A percentile compares a stretch with the other conserved stretches of the same genome.
Evolutionary conservation across 1,140 invertebrate species (phyloP).

Genomic region (Goniozus legneri): DNA sequence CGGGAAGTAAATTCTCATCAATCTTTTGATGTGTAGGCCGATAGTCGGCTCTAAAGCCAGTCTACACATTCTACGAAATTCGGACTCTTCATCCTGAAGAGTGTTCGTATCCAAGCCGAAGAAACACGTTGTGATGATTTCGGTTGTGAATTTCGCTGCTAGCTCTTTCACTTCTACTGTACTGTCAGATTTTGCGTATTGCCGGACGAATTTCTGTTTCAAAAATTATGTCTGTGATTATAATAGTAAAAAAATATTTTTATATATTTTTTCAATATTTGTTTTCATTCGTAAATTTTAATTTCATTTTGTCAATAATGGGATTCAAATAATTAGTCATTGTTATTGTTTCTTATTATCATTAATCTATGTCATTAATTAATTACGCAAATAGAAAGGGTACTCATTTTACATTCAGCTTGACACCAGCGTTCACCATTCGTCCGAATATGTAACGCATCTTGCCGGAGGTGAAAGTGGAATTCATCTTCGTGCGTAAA

Average conservation of each 20-base stretch:
- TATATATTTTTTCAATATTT: slow-evolving; percentile 3
- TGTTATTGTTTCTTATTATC: no score
- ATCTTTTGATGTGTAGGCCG: no score
- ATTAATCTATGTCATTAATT: no score
- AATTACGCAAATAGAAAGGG: no score
- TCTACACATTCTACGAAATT: no score
- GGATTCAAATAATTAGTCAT: no score
- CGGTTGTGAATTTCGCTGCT: slow-evolving; percentile 55
- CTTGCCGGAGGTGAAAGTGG: slow-evolving; percentile 56
- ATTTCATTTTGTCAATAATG: no score
- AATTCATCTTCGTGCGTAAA: slow-evolving; percentile 52
- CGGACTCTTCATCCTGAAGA: slow-evolving; percentile 51
- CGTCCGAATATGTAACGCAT: slow-evolving; percentile 58
- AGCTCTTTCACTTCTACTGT: slow-evolving; percentile 47
- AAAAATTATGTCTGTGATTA: background rate
- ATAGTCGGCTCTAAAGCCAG: no score
- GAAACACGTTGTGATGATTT: slow-evolving; percentile 59
- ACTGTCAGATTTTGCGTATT: slow-evolving; percentile 3
- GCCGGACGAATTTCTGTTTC: slow-evolving; percentile 23
- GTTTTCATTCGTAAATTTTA: no score
- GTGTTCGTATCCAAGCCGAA: slow-evolving; percentile 60
- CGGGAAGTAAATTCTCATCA: no score
- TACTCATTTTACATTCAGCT: no score
- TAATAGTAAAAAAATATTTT: background rate
- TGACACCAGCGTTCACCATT: slow-evolving; percentile 44